Base-by-base conservation (phyloP, 2,797 vertebrate species). In the Lepus oiostolus region DNA sequence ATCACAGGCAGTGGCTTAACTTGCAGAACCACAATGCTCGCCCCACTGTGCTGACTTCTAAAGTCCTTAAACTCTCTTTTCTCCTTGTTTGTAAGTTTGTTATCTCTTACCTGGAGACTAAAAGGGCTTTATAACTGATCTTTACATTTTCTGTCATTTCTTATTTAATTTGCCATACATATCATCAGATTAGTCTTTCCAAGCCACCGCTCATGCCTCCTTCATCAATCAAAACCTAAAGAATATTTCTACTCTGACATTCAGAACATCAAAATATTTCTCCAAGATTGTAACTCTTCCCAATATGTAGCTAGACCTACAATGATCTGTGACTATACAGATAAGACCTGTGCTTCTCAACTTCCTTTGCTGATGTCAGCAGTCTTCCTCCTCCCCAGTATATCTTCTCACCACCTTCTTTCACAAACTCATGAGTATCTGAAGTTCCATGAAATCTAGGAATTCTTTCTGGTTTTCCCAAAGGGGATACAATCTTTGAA, bases 101-200 rank as follows among this genome's bases (percentile, higher is more conserved):
- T 80, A 10, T 16, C 47, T 67, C 58, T 84, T 54, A 52, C 17
- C 21, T 83, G 68, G 50, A 84, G 19, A 76, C 19, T 71, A 81
- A 26, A 80, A 90, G 79, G 52, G 88, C 8, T n/a, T 89, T 0
- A 14, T 65, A 62, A 74, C 19, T 87, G 50, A 68, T 4, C n/a
- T 16, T 22, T 21, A 38, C n/a, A 60, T 84, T 88, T 92, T 93
- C 32, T 92, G 0, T 93, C 90, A 83, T n/a, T 94, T 91, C 67
- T 32, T 71, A 19, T 92, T 79, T 80, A 63, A 32, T 68, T 93
- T 71, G 71, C 47, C 35, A 10, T 71, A 12, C 10, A 28, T 26
- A 16, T 7, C 52, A 52, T 72, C 30, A n/a, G 52, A 30, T 85
- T 26, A 38, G 21, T 68, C 84, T 89, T 91, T 71, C 16, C 32